A percentile compares a stretch with the other conserved stretches of the same genome.
Conservation (phyloP, 1,140 invertebrate genomes). For the Harlomillsia oculata region DNA sequence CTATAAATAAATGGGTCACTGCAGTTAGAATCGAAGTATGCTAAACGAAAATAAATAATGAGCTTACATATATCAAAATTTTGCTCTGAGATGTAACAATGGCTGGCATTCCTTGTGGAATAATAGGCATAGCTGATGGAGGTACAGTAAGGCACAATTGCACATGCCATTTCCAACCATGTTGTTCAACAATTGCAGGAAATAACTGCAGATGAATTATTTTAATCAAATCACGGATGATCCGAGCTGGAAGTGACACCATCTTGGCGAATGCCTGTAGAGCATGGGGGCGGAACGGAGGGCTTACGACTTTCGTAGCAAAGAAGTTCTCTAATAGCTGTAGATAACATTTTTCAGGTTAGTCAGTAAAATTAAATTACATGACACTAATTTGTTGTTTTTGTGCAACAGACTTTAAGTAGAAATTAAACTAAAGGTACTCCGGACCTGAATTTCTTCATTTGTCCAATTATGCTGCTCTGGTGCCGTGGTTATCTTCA, state of each 20-base stretch:
- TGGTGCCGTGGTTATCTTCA: slow-evolving; percentile 72
- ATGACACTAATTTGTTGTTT: background rate
- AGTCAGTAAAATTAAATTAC: background rate
- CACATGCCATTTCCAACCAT: slow-evolving; percentile 69
- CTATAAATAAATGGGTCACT: slow-evolving; percentile 13
- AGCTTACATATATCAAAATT: slow-evolving; percentile 78
- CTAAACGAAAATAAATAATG: background rate
- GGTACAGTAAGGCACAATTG: slow-evolving; percentile 85
- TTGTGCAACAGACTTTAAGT: too few relatives aligned
- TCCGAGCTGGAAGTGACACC: slow-evolving; percentile 67
- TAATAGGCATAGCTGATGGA: slow-evolving; percentile 69
- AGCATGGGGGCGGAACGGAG: slow-evolving; percentile 79
- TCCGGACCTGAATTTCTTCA: slow-evolving; percentile 68
- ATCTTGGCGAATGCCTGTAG: slow-evolving; percentile 71
- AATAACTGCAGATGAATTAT: slow-evolving; percentile 74
- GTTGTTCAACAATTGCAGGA: slow-evolving; percentile 53
- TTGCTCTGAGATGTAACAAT: slow-evolving; percentile 72
- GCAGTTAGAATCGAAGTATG: background rate
- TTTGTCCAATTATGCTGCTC: slow-evolving; percentile 73
- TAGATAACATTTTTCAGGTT: background rate
- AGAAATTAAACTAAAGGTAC: slow-evolving; percentile 22
- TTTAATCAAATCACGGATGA: slow-evolving; percentile 83
- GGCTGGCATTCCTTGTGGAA: slow-evolving; percentile 71
- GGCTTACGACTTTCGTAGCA: slow-evolving; percentile 71
- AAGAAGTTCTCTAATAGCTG: slow-evolving; percentile 85